Percentiles rank a stretch among this genome's conserved stretches.
These are phyloP conservation scores for Graptemys geographica DNA, from an alignment of 2,797 vertebrate genomes.

Conservation along the genomic window DNA sequence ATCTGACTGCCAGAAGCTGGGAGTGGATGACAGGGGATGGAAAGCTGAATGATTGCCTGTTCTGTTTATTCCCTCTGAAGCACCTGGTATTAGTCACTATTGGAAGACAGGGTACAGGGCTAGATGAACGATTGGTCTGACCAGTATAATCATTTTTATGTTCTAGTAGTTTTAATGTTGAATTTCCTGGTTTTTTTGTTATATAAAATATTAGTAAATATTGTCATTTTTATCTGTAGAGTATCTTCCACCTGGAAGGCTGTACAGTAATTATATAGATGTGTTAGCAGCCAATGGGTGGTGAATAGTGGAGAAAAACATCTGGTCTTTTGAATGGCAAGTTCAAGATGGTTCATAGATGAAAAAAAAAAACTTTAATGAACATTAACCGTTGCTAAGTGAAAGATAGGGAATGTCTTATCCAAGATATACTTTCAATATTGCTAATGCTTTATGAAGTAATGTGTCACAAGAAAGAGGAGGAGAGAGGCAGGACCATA, in stretches of 20 bases:
- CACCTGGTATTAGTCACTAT: not conserved
- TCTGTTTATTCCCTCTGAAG: not conserved
- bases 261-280: not conserved
- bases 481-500: not conserved
- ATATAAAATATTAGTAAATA: not conserved
- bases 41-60: not conserved
- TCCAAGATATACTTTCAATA: not conserved
- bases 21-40: not conserved
- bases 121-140: no score
- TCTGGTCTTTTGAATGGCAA: not conserved
- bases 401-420: not conserved
- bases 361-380: not conserved
- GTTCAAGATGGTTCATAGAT: not conserved
- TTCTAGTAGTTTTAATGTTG: not conserved
- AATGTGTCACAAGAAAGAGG: not conserved
- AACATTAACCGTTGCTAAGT: not conserved
- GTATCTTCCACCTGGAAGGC: not conserved
- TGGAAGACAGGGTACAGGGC: not conserved
- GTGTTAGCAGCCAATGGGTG: not conserved
- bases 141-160: not conserved
- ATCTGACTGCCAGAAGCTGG: not conserved
- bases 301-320: slow-evolving; percentile 10
- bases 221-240: not conserved
- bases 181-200: not conserved
- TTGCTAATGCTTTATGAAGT: not conserved